Evolutionary conservation across 1,140 invertebrate genomes (phyloP).

Genomic region (Achatina immaculata): DNA sequence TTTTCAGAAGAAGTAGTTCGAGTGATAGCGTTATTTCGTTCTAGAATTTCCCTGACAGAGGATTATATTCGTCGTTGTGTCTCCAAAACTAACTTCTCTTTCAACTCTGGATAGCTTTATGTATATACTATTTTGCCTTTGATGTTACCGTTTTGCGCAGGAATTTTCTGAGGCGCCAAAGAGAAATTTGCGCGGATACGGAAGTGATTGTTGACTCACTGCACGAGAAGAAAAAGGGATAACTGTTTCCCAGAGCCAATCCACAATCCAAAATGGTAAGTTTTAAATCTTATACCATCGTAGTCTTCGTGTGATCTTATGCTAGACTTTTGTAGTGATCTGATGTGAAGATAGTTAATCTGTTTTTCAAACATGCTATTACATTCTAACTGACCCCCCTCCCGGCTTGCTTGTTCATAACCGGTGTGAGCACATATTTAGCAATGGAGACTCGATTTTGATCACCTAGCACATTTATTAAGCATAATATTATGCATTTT

Average conservation of each 20-base stretch:
- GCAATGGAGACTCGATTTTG: too few relatives aligned
- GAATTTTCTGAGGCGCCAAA: slow-evolving; percentile 31
- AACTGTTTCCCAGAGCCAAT: background rate
- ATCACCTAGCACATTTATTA: too few relatives aligned
- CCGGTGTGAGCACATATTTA: too few relatives aligned
- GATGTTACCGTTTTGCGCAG: background rate
- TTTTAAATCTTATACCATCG: background rate
- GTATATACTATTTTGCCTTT: background rate
- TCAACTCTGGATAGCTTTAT: background rate
- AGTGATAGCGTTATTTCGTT: background rate
- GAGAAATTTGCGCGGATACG: slow-evolving; percentile 35
- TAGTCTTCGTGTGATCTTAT: background rate
- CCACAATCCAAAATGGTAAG: slow-evolving; percentile 25
- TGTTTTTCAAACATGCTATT: too few relatives aligned
- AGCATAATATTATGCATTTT: too few relatives aligned
- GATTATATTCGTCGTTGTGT: background rate
- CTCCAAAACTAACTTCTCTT: background rate
- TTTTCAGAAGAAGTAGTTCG: slow-evolving; percentile 34
- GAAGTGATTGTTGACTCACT: slow-evolving; percentile 36
- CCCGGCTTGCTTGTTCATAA: too few relatives aligned
- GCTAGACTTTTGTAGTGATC: too few relatives aligned
- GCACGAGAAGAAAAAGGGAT: background rate
- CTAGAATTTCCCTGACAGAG: background rate
- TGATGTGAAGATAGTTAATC: too few relatives aligned
- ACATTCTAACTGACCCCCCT: too few relatives aligned